Evolutionary conservation across 2,113 vertebrate genomes (phyloP), one percentile per base, ranked within the genome.

Genomic region (Oryzias woworae): DNA sequence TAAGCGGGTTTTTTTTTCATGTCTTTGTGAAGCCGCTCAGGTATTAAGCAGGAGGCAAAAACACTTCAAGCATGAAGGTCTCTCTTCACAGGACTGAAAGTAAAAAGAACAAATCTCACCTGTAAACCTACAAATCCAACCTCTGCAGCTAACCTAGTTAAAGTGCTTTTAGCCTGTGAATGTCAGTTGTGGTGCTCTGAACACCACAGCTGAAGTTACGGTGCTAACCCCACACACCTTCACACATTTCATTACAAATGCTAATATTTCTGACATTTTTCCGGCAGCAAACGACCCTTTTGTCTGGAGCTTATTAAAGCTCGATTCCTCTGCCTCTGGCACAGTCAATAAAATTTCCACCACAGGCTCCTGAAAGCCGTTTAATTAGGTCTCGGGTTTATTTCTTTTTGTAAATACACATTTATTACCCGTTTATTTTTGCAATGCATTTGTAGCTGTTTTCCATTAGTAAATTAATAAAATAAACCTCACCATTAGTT

Each of bases 391-490:
- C 45, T 18, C 8, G 18, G 16, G 45, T 47, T n/a, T 47, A 7
- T 46, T n/a, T n/a, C 6, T n/a, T 16, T n/a, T 47, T 47, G 45
- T 16, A 47, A 47, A 47, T n/a, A 47, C 45, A 47, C 45, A 47
- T 47, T 47, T 6, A n/a, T 7, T 47, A 47, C 5, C 5, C 16
- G 10, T n/a, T n/a, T 47, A 47, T 7, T 47, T 16, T 16, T n/a
- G 6, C 14, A 47, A n/a, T 47, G 45, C 16, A 65, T 56, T 36
- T 53, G 42, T 36, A 47, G 62, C 71, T 62, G 53, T 44, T 48
- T 12, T 46, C 47, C 36, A 36, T 36, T 8, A 12, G 36, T 12
- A 36, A 36, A 13, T 36, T 36, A 36, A 12, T 36, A 36, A 12
- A 36, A 12, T 1, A 36, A 36, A 36, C 36, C 36, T 36, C 10